Base-by-base conservation (phyloP, 2,113 vertebrate species). In the Zosterops japonicus region DNA sequence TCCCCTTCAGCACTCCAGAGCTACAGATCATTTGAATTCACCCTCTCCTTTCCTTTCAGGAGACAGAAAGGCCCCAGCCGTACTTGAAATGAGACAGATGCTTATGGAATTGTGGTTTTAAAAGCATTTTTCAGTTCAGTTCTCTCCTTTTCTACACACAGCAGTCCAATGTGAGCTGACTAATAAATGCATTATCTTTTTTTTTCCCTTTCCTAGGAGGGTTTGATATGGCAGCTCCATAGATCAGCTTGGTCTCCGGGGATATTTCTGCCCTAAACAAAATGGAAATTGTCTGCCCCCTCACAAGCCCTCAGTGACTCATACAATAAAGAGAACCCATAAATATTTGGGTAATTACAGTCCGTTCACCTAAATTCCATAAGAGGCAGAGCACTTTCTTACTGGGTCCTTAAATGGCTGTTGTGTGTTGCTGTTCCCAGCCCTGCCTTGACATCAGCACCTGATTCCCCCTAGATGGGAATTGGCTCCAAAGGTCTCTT, bases 31-130 rank as follows among this genome's bases (percentile, higher is more conserved):
- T 96, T 97, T 91, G 95, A 95, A 96, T 95, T 95, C 91, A 94
- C 80, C 91, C 87, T 95, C 91, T 96, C 61, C 89, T 91, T 91
- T 56, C 81, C 72, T 97, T 97, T 78, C 60, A 83, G 49, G 93
- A 95, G 96, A 96, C 95, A 90, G 93, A 93, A 94, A 87, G 96
- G 96, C 94, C 95, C 79, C 93, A 94, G 88, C 67, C 60, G 9
- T 92, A 96, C 92, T 95, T 95, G 93, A 96, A 96, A 96, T 96
- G 94, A 96, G 96, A 97, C 94, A 96, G 90, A 96, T 97, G 96
- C 93, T 96, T 93, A 96, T 94, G 90, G 96, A 95, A 95, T 87
- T 93, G 94, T 83, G 90, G 90, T 88, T 96, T 96, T 90, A 90
- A 96, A 96, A 95, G 94, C 95, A 96, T 96, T 97, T 97, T 94